phyloP scores from a whole-genome alignment of 2,888 invertebrate genomes.

The Orthosia cruda region DNA sequence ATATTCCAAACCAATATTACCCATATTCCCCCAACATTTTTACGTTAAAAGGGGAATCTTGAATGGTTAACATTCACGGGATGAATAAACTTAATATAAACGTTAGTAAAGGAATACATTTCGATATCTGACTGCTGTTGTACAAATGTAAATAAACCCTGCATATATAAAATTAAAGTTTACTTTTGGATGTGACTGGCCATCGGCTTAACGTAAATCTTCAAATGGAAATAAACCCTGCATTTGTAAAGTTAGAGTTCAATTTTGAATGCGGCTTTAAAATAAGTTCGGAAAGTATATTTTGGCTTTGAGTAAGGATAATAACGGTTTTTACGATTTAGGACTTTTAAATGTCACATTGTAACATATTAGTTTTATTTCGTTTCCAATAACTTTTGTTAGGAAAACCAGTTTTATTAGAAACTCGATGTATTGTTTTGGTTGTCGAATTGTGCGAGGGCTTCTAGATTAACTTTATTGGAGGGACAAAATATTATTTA shows the following conservation, averaged over 20 bases:
- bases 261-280: not conserved
- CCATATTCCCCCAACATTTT: conserved; percentile 7
- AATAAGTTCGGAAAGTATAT: not conserved
- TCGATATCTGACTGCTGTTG: not conserved
- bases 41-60: conserved; percentile 4
- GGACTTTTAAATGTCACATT: conserved; percentile 43
- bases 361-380: conserved; percentile 43
- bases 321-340: conserved; percentile 39
- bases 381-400: conserved; percentile 39
- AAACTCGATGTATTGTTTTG: not conserved
- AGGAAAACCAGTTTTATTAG: conserved; percentile 15
- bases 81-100: conserved; percentile 24
- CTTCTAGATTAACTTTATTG: not conserved
- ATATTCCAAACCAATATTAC: conserved; percentile 11
- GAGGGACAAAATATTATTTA: not conserved
- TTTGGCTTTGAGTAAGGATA: conserved; percentile 18
- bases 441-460: not conserved
- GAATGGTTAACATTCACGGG: conserved; percentile 24
- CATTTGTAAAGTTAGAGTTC: rapidly evolving
- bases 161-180: rapidly evolving
- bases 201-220: not conserved
- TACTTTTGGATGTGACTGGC: not conserved
- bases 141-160: conserved; percentile 12
- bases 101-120: conserved; percentile 22
- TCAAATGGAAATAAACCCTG: conserved; percentile 8